Conservation (phyloP, 2,888 invertebrate species). For the Cinara cedri region DNA sequence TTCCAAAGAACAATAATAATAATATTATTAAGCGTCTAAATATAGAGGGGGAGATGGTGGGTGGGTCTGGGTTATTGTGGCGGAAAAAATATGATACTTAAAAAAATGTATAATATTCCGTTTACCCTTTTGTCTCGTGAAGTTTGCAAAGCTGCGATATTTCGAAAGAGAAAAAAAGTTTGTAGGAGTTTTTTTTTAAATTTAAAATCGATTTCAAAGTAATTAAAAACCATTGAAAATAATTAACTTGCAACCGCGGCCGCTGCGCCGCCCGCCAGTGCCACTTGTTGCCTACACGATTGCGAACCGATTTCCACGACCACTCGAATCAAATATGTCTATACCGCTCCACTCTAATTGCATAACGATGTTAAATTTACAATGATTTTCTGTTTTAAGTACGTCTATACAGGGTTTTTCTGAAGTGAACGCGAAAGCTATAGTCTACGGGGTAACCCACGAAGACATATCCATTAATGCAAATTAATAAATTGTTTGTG, state of each 20-base stretch:
- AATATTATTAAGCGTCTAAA: conserved; percentile 22
- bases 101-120: conserved; percentile 31
- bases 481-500: no score
- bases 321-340: neutral
- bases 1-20: conserved; percentile 50
- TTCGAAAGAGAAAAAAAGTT: conserved; percentile 29
- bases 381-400: no score
- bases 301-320: conserved; percentile 27
- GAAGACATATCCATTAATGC: no score
- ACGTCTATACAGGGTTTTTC: no score
- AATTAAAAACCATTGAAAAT: conserved; percentile 42
- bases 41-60: neutral
- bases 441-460: no score
- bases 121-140: conserved; percentile 24
- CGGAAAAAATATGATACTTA: conserved; percentile 37
- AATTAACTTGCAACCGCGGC: conserved; percentile 23
- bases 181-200: conserved; percentile 10
- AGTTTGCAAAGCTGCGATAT: conserved; percentile 1
- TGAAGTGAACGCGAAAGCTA: no score
- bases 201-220: conserved; percentile 33
- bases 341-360: neutral
- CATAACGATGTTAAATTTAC: conserved; percentile 3
- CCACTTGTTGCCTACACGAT: conserved; percentile 46
- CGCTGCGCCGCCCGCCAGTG: neutral
- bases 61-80: neutral